Evolutionary conservation across 1,140 invertebrate species (phyloP).

Genomic region (Heliconius hewitsoni): DNA sequence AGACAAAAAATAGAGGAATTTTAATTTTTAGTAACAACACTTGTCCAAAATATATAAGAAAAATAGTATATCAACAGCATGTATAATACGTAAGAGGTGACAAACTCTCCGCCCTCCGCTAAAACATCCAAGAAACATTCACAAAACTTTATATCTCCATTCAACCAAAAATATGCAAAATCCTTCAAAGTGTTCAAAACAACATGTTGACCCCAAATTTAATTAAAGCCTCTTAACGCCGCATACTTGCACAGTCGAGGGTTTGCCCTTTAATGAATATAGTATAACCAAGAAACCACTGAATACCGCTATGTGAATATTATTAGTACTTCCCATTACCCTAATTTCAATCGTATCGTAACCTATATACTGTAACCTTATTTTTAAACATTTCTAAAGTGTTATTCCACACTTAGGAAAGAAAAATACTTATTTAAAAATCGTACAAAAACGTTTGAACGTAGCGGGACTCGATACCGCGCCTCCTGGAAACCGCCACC

Average conservation of each 20-base stretch:
- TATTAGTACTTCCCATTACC: neutral
- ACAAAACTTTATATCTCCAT: neutral
- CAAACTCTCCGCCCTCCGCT: neutral
- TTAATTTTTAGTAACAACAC: too few relatives aligned
- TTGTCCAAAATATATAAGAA: too few relatives aligned
- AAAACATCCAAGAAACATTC: neutral
- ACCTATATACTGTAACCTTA: neutral
- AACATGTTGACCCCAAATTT: conserved; percentile 30
- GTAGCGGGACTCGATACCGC: too few relatives aligned
- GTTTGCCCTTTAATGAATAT: conserved; percentile 25
- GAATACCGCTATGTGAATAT: conserved; percentile 1
- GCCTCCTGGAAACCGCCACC: too few relatives aligned
- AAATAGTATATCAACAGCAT: too few relatives aligned
- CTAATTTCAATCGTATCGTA: neutral
- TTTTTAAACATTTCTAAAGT: too few relatives aligned
- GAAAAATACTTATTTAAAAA: too few relatives aligned
- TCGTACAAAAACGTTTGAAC: too few relatives aligned
- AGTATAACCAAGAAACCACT: conserved; percentile 14
- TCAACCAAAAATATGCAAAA: conserved; percentile 15
- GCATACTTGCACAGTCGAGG: conserved; percentile 21
- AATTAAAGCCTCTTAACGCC: conserved; percentile 24
- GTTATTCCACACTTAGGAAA: too few relatives aligned
- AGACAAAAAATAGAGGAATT: too few relatives aligned
- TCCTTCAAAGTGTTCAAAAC: conserved; percentile 23
- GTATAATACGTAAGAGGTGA: too few relatives aligned